Evolutionary conservation across 2,888 invertebrate species (phyloP).

Genomic region (Lottia gigantea): DNA sequence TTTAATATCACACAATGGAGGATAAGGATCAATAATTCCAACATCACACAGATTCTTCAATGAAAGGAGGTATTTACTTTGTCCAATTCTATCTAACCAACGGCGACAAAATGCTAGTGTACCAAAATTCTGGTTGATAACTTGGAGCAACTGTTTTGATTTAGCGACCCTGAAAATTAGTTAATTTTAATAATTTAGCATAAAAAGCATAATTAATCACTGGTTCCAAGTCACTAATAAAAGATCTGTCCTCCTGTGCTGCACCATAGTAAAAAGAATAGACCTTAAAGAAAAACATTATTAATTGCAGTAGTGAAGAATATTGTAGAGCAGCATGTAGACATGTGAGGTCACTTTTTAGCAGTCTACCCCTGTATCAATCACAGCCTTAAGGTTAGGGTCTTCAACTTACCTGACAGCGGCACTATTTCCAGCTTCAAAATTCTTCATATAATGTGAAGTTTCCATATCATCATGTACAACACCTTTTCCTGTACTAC

Average conservation of each 20-base stretch:
- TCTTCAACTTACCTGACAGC: constrained; percentile 78
- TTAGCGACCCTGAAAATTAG: constrained; percentile 78
- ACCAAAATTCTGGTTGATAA: constrained; percentile 96
- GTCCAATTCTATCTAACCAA: constrained; percentile 97
- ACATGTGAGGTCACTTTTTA: no score
- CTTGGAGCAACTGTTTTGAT: constrained; percentile 89
- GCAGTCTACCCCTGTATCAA: neutral
- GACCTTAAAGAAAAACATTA: neutral
- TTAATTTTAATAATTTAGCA: neutral
- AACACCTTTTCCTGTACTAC: constrained; percentile 87
- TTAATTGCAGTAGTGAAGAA: neutral
- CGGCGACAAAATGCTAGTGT: constrained; percentile 98
- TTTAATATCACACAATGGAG: constrained; percentile 95
- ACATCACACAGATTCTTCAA: constrained; percentile 98
- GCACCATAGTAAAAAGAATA: no score
- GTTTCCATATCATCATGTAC: constrained; percentile 99
- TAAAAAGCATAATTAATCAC: neutral
- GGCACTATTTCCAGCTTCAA: constrained; percentile 84
- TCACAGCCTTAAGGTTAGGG: no score
- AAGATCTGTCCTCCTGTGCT: no score
- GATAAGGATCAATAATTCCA: constrained; percentile 97
- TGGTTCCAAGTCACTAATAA: neutral
- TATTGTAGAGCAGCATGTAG: no score
- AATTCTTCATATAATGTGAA: constrained; percentile 99
- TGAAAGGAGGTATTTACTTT: constrained; percentile 97